Base-by-base conservation (phyloP, 2,797 vertebrate genomes). In the Tadarida brasiliensis region DNA sequence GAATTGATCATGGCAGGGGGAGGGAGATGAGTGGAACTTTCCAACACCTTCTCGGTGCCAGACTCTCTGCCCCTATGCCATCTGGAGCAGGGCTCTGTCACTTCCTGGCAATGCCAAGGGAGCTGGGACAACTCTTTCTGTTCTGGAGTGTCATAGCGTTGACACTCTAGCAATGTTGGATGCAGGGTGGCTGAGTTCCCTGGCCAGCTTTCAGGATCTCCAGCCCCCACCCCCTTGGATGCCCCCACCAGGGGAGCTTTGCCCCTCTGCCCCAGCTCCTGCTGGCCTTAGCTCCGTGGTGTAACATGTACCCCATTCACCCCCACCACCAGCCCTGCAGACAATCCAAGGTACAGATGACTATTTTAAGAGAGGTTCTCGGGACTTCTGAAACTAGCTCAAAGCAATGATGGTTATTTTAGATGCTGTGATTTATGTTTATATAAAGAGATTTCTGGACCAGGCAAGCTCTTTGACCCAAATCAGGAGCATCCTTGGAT, bases 361-460 rank as follows among this genome's bases (percentile, higher is more conserved):
- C 49, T 10, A 63, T 95, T 65, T 92, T 65, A 88, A 61, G 77
- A 94, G 19, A 33, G 71, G 30, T 80, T 96, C 63, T 86, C 44
- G 63, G 83, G 81, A 86, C 63, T 84, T 90, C 61, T 61, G 78
- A 89, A 94, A 85, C 65, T 4, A 51, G 67, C 39, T 78, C 61
- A 71, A 87, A 89, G 59, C 77, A 95, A 16, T 19, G 28, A 61
- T 85, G 73, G 76, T 67, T 87, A 74, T 94, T 94, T 94, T 95
- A 92, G 78, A 96, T 4, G 82, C 73, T 84, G 54, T 83, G 35
- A 35, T 81, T 87, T 96, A 84, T 95, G 88, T 96, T 96, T 96
- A 94, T 96, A 77, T 14, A 67, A 35, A 86, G 71, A 70, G 76
- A 94, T 97, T 94, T 96, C 65, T 95, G 68, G 44, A 91, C n/a